phyloP scores from a whole-genome alignment of 2,797 vertebrate species.

The Tenualosa ilisha region DNA sequence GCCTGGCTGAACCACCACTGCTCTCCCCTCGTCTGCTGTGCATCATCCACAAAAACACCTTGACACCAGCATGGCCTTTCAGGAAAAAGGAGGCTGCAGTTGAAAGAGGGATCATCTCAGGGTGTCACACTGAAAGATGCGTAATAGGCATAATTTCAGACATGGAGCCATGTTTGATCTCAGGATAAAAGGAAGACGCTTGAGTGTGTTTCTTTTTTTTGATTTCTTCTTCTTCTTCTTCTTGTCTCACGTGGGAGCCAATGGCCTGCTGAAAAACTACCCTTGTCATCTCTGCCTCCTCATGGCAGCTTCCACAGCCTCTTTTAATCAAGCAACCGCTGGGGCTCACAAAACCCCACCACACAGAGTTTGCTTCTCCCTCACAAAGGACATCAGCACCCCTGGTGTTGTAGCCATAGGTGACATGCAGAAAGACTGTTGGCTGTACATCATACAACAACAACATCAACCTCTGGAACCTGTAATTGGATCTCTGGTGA shows the following conservation, averaged over 20 bases:
- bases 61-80: not conserved
- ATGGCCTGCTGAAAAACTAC: not conserved
- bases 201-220: not conserved
- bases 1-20: not conserved
- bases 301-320: not conserved
- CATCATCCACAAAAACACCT: not conserved
- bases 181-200: conserved; percentile 6
- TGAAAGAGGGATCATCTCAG: conserved; percentile 1
- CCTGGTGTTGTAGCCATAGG: not conserved
- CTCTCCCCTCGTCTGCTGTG: not conserved
- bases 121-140: not conserved
- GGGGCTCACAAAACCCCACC: not conserved
- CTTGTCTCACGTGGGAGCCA: not conserved
- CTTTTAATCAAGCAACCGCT: not conserved
- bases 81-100: not conserved
- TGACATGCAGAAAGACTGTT: not conserved
- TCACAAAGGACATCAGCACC: not conserved
- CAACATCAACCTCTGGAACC: not conserved
- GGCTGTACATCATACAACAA: not conserved
- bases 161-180: conserved; percentile 8
- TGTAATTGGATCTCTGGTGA: conserved; percentile 13
- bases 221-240: not conserved
- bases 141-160: not conserved
- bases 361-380: not conserved
- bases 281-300: not conserved